These are phyloP conservation scores for Piscicola geometra DNA, from an alignment of 2,888 invertebrate species.

Conservation along the genomic window DNA sequence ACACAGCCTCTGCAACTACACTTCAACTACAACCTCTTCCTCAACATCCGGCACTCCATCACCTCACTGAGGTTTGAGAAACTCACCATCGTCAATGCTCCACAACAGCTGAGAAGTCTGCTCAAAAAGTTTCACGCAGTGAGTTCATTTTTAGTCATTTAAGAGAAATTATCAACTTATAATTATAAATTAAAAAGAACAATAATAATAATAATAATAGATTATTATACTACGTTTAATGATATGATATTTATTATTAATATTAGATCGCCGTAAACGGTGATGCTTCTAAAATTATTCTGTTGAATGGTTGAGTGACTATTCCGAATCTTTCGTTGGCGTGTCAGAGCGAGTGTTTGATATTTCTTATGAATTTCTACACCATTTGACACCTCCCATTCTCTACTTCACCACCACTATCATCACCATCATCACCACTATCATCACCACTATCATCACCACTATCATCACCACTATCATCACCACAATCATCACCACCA, in stretches of 20 bases:
- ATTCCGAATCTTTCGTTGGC: too few relatives aligned
- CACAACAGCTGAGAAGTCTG: background rate
- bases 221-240: too few relatives aligned
- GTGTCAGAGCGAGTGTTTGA: too few relatives aligned
- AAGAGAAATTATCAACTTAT: too few relatives aligned
- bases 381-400: background rate
- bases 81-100: background rate
- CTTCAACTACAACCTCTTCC: background rate
- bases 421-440: background rate
- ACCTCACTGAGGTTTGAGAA: background rate
- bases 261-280: too few relatives aligned
- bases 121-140: background rate
- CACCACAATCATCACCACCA: background rate
- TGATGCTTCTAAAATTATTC: too few relatives aligned
- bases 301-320: too few relatives aligned
- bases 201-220: too few relatives aligned
- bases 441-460: slow-evolving; percentile 11
- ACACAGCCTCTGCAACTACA: background rate
- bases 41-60: background rate
- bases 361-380: background rate
- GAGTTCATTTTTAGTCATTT: too few relatives aligned
- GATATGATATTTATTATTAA: too few relatives aligned
- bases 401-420: too few relatives aligned
- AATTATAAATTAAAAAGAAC: too few relatives aligned
- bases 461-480: background rate